phyloP scores from a whole-genome alignment of 2,113 vertebrate species.

The Arothron firmamentum region DNA sequence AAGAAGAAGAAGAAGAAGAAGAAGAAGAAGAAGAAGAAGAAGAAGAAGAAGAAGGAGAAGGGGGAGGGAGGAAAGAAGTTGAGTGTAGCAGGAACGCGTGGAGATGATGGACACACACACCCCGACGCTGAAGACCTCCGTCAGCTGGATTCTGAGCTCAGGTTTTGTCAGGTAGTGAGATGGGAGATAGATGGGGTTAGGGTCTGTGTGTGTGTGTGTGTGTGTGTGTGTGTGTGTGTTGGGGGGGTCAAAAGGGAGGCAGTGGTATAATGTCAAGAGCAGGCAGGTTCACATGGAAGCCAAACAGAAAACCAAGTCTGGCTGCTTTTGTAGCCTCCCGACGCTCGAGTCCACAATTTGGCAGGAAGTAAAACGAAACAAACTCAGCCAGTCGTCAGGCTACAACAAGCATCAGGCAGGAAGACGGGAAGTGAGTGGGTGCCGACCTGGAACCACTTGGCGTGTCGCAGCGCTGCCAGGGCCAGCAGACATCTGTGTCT shows the following conservation, averaged over 20 bases:
- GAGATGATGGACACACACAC: constrained; percentile 13
- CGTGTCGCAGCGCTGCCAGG: constrained; percentile 99
- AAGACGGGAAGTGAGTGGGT: constrained; percentile 81
- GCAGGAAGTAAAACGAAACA: no score
- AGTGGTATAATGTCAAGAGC: constrained; percentile 63
- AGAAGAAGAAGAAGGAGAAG: background rate
- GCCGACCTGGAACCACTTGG: constrained; percentile 99
- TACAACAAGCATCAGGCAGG: constrained; percentile 81
- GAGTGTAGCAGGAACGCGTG: constrained; percentile 28
- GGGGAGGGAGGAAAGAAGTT: constrained; percentile 34
- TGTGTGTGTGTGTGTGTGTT: constrained; percentile 18
- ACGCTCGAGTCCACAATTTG: constrained; percentile 34
- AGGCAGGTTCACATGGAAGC: constrained; percentile 75
- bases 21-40: background rate
- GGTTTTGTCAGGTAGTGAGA: constrained; percentile 37
- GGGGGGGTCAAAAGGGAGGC: constrained; percentile 54
- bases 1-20: constrained; percentile 1
- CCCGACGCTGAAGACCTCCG: background rate
- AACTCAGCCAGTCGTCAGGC: constrained; percentile 68
- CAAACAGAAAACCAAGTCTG: constrained; percentile 67
- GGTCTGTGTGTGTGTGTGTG: constrained; percentile 21
- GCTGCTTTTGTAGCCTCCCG: constrained; percentile 85
- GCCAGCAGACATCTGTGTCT: constrained; percentile 99
- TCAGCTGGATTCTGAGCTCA: constrained; percentile 6
- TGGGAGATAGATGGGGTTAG: constrained; percentile 48